Base-by-base conservation (phyloP, 2,797 vertebrate genomes). In the Sylvilagus floridanus region DNA sequence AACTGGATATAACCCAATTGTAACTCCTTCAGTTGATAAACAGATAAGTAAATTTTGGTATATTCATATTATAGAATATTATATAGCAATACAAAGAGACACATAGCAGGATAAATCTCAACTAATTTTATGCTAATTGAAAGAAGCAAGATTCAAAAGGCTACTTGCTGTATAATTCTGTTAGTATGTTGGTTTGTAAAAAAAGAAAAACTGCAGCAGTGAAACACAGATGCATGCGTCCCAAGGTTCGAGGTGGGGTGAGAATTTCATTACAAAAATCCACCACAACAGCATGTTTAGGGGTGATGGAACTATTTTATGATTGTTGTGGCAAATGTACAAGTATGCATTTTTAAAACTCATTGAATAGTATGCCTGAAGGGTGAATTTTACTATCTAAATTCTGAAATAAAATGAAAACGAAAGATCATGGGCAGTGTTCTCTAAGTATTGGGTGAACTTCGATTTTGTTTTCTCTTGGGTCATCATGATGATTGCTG, bases 381-480 rank as follows among this genome's bases (percentile, higher is more conserved):
- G 30, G 35, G 1, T 66, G n/a, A 77, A 35, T 94, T 77, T 88
- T 60, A 35, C 47, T 68, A 1, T 60, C 32, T 81, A 81, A 82
- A 60, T 52, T 73, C 78, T 26, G 78, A 85, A 78, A 93, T 57
- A 93, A 50, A 54, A 16, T 72, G 85, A 42, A 32, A n/a, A 72
- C 66, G 28, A 72, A 88, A 90, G 47, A 52, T 91, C n/a, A 21
- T 73, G n/a, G 30, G 1, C 17, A 82, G 13, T 81, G 7, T 24
- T 81, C 16, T 60, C 16, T 71, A 72, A 8, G 7, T 47, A 57
- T 54, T 57, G 37, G 35, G 30, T 79, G 84, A 71, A 50, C n/a
- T 16, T 86, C 91, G 57, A 76, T 76, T 94, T 92, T 71, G 2
- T 54, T 95, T 28, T 57, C 86, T 35, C 87, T 65, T 71, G 62